Conservation (phyloP, 1,140 invertebrate species). For the Lethrus apterus region DNA sequence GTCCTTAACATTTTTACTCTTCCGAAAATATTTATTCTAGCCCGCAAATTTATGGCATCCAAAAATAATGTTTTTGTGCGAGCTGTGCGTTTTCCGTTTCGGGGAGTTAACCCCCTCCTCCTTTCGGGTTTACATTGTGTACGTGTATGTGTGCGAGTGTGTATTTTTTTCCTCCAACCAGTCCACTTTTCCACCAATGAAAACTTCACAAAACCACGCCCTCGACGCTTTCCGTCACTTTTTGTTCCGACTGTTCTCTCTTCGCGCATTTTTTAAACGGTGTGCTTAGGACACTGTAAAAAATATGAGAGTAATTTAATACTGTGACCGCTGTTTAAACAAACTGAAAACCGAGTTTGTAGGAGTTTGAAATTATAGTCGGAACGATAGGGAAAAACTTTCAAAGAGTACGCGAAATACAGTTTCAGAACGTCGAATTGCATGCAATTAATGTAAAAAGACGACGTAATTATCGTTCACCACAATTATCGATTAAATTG, state of each 20-base stretch:
- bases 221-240: conserved; percentile 28
- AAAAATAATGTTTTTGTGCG: conserved; percentile 42
- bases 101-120: conserved; percentile 25
- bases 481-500: too few species aligned
- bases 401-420: too few species aligned
- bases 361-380: conserved; percentile 22
- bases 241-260: conserved; percentile 16
- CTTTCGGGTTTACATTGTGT: neutral
- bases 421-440: too few species aligned
- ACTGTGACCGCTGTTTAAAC: conserved; percentile 39
- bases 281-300: conserved; percentile 38
- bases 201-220: conserved; percentile 34
- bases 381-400: too few species aligned
- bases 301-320: conserved; percentile 42
- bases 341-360: conserved; percentile 36
- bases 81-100: conserved; percentile 29
- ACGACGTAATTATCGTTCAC: too few species aligned
- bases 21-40: conserved; percentile 43
- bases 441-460: too few species aligned
- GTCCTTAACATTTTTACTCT: conserved; percentile 43
- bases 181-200: conserved; percentile 40
- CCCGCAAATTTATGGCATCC: conserved; percentile 43
- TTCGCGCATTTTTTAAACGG: conserved; percentile 35
- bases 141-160: conserved; percentile 16
- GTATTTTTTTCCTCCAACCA: conserved; percentile 31